These are phyloP conservation scores for Lota lota DNA, from an alignment of 2,113 vertebrate genomes.

Conservation along the genomic window DNA sequence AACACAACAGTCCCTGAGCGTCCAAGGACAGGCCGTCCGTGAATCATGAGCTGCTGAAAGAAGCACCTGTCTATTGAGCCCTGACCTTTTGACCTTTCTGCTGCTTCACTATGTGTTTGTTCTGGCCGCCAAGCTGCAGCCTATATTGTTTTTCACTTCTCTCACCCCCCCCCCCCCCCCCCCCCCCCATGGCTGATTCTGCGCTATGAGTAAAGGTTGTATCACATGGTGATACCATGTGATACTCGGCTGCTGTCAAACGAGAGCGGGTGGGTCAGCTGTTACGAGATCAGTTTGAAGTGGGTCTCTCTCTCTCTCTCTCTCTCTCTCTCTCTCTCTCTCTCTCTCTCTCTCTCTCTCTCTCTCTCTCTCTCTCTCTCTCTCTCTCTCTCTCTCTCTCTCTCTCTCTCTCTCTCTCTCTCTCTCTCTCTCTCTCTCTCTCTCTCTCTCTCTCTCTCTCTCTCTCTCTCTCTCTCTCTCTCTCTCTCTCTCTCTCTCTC, in stretches of 20 bases:
- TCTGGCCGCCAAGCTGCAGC: no score
- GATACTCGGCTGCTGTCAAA: not conserved
- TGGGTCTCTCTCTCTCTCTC: not conserved
- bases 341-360: no score
- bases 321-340: no score
- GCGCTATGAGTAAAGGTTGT: slow-evolving; percentile 21
- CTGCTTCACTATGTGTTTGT: slow-evolving; percentile 12
- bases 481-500: no score
- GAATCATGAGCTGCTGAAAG: slow-evolving; percentile 50
- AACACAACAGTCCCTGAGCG: slow-evolving; percentile 8
- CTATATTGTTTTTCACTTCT: no score
- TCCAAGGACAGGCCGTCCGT: slow-evolving; percentile 35
- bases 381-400: no score
- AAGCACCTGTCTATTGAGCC: slow-evolving; percentile 45
- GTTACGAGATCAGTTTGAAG: slow-evolving; percentile 43
- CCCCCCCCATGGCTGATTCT: not conserved
- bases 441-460: no score
- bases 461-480: no score
- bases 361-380: no score
- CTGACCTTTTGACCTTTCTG: slow-evolving; percentile 31
- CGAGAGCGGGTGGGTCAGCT: slow-evolving; percentile 35
- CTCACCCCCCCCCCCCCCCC: not conserved
- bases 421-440: no score
- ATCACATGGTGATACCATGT: slow-evolving; percentile 32
- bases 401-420: no score